phyloP scores from a whole-genome alignment of 2,888 invertebrate species.

The Anthophora plumipes region DNA sequence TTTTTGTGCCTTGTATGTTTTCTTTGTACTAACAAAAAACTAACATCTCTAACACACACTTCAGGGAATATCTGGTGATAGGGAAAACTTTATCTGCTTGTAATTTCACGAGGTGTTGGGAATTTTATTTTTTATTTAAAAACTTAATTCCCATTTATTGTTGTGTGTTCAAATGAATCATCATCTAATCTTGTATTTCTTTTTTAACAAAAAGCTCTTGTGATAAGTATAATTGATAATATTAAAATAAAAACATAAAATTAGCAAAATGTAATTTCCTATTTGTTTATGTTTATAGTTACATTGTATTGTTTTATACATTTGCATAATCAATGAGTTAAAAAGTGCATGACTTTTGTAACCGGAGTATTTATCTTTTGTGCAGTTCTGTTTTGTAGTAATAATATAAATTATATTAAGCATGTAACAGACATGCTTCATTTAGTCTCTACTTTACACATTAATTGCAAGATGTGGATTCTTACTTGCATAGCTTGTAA shows the following conservation, averaged over 20 bases:
- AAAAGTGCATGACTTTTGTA: constrained; percentile 43
- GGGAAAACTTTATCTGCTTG: constrained; percentile 58
- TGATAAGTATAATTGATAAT: constrained; percentile 20
- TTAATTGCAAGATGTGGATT: constrained; percentile 42
- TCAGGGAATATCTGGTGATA: constrained; percentile 83
- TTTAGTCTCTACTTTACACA: constrained; percentile 38
- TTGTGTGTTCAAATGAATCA: constrained; percentile 13
- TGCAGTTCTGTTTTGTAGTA: constrained; percentile 32
- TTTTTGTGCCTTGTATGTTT: constrained; percentile 57
- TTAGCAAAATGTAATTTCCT: constrained; percentile 17
- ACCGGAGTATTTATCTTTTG: constrained; percentile 23
- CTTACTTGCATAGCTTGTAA: constrained; percentile 65
- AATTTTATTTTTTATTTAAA: constrained; percentile 41
- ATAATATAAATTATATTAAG: constrained; percentile 23
- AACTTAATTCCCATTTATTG: constrained; percentile 34
- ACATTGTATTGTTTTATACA: constrained; percentile 26
- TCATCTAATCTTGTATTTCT: constrained; percentile 17
- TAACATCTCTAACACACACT: constrained; percentile 75
- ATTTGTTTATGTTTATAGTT: constrained; percentile 13
- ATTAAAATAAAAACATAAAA: constrained; percentile 26
- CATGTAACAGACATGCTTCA: constrained; percentile 33
- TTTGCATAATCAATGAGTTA: constrained; percentile 21
- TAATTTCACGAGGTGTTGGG: constrained; percentile 47
- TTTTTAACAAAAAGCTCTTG: constrained; percentile 14
- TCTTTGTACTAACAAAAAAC: constrained; percentile 57